Evolutionary conservation across 1,140 invertebrate species (phyloP), one percentile per base, ranked within the genome.

Genomic region (Drosophila athabasca): DNA sequence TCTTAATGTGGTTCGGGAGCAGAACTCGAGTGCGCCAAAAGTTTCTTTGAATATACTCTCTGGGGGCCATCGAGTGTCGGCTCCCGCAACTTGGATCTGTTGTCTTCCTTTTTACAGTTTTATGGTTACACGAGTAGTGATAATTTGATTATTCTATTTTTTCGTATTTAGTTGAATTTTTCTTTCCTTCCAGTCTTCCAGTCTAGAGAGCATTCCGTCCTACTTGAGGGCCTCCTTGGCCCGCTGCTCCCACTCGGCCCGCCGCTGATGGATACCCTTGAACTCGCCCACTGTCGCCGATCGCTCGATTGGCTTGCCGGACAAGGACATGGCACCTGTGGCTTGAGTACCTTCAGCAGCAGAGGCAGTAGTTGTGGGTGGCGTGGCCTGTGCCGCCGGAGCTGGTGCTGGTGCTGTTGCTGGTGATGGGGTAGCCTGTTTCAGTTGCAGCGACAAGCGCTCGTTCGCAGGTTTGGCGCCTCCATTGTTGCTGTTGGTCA

Each of bases 241-340:
- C 65, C 95, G 92, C 73, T 95, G 93, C 90, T 96, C 95, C 94
- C 95, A 95, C 79, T 96, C 94, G 43, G 95, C 95, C 39, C 95
- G 93, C 75, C 95, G 93, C 84, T 96, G 95, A 83, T 95, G 93
- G 39, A 96, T 96, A 41, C 94, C 94, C 73, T 95, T 95, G 74
- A 94, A 94, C 67, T 94, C 91, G 45, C 78, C 73, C 54, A 91
- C 80, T 7, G 90, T 91, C 13, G 90, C 90, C 1, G 90, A 91
- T 24, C 90, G 62, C 22, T 91, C 90, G 24, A 91, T 91, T 13
- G 83, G 54, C 53, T 90, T 82, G 19, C 51, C 69, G 45, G 78
- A 68, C 52, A 73, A 73, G 45, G 75, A 66, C 52, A 73, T 59
- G 26, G 51, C 49, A 15, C 48, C 41, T 44, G 51, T 7, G 11